Evolutionary conservation across 2,888 invertebrate genomes (phyloP).

Genomic region (Drosophila kambysellisi): DNA sequence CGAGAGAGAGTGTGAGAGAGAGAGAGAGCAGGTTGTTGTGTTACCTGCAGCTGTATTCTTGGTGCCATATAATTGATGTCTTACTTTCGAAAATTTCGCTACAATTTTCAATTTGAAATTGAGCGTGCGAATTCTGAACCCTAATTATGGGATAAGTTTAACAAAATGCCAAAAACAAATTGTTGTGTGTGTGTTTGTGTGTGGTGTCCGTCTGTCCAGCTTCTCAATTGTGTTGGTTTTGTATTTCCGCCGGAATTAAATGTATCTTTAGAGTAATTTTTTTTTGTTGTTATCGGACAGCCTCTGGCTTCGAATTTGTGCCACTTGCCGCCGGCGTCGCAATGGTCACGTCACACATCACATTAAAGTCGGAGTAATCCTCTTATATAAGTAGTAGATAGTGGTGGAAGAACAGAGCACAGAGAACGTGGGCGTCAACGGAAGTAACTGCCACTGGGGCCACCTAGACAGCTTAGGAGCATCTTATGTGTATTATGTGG

Average conservation of each 20-base stretch:
- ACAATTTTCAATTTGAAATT: conserved; percentile 78
- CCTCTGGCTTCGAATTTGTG: conserved; percentile 28
- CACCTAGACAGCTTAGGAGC: conserved; percentile 44
- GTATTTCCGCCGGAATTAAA: conserved; percentile 78
- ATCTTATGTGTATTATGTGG: conserved; percentile 34
- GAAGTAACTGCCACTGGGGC: conserved; percentile 56
- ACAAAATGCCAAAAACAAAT: conserved; percentile 33
- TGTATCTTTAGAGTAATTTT: conserved; percentile 42
- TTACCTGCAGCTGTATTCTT: conserved; percentile 36
- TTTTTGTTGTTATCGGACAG: conserved; percentile 16
- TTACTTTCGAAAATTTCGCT: conserved; percentile 58
- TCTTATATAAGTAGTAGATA: conserved; percentile 43
- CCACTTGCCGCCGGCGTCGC: conserved; percentile 62
- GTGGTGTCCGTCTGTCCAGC: conserved; percentile 28
- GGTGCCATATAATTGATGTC: conserved; percentile 65
- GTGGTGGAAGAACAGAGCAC: not conserved
- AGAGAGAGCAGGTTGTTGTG: conserved; percentile 52
- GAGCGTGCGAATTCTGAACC: conserved; percentile 80
- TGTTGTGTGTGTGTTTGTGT: conserved; percentile 6
- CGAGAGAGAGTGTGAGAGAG: not conserved
- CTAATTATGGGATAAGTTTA: conserved; percentile 71
- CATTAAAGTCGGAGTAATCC: conserved; percentile 65
- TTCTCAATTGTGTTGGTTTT: conserved; percentile 33
- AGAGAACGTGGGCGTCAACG: conserved; percentile 66
- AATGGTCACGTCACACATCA: conserved; percentile 69